Conservation (phyloP, 2,113 vertebrate genomes). For the Apeltes quadracus region DNA sequence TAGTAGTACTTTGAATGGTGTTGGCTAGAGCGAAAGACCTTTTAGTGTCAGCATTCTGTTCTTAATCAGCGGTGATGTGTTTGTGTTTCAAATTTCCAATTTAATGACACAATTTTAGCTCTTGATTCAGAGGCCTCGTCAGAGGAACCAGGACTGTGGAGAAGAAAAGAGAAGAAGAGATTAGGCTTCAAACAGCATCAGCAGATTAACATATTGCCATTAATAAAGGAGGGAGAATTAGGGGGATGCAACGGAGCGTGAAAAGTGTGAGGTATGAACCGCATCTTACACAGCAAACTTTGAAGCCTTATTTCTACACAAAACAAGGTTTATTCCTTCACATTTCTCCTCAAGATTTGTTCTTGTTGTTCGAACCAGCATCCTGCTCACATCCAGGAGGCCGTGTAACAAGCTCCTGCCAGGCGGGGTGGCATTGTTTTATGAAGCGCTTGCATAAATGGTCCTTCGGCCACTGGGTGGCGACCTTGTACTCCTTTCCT, state of each 20-base stretch:
- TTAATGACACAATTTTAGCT: slow-evolving; percentile 75
- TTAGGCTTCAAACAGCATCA: slow-evolving; percentile 13
- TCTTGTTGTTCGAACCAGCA: background rate
- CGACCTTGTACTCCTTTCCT: slow-evolving; percentile 33
- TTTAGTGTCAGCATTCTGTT: slow-evolving; percentile 77
- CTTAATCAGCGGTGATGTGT: slow-evolving; percentile 60
- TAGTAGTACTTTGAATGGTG: slow-evolving; percentile 74
- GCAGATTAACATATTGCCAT: background rate
- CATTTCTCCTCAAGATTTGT: background rate
- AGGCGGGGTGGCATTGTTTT: background rate
- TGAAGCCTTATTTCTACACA: background rate
- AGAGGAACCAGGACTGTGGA: slow-evolving; percentile 93
- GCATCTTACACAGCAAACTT: slow-evolving; percentile 9
- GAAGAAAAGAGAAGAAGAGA: slow-evolving; percentile 20
- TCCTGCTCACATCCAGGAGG: background rate
- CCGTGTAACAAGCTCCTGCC: too few relatives aligned
- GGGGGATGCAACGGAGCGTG: slow-evolving; percentile 2
- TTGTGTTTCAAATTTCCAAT: slow-evolving; percentile 67
- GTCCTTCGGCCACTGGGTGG: slow-evolving; percentile 61
- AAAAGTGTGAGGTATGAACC: slow-evolving; percentile 21
- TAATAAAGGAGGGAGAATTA: background rate
- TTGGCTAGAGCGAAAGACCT: slow-evolving; percentile 68
- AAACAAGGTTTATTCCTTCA: background rate
- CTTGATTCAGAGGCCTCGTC: slow-evolving; percentile 85
- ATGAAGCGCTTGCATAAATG: background rate